A percentile compares a stretch with the other conserved stretches of the same genome.
Conservation (phyloP, 2,797 vertebrate genomes). For the Moxostoma hubbsi region DNA sequence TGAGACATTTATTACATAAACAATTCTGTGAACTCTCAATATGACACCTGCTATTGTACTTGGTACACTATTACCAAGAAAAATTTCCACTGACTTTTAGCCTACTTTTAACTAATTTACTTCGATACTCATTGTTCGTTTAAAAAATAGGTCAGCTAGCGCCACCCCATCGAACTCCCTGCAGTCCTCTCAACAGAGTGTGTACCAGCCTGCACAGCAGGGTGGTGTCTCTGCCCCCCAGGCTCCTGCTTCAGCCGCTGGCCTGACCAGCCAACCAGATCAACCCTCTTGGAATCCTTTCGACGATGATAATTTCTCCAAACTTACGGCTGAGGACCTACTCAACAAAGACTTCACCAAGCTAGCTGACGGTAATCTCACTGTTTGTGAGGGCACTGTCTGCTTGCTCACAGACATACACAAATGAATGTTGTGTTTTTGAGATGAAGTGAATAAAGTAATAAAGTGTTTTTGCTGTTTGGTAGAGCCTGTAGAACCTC, state of each 20-base stretch:
- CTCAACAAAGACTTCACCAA: conserved; percentile 89
- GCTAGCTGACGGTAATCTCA: conserved; percentile 80
- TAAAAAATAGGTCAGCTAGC: conserved; percentile 79
- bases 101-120: background rate
- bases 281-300: conserved; percentile 95
- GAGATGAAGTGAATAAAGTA: background rate
- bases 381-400: too few relatives aligned
- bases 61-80: background rate
- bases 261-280: conserved; percentile 56
- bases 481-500: conserved; percentile 80
- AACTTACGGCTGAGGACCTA: conserved; percentile 87
- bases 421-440: background rate
- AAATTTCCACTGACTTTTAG: background rate
- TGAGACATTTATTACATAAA: conserved; percentile 63
- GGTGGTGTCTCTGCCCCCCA: conserved; percentile 42
- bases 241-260: conserved; percentile 48
- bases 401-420: background rate
- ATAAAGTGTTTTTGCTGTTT: background rate
- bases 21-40: background rate
- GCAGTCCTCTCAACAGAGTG: conserved; percentile 83
- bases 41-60: too few relatives aligned
- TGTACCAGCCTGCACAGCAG: conserved; percentile 76
- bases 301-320: conserved; percentile 93
- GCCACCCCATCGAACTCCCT: conserved; percentile 82
- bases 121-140: background rate